A percentile compares a stretch with the other conserved stretches of the same genome.
phyloP scores from a whole-genome alignment of 1,140 invertebrate species.

The Macrostomum lignano region DNA sequence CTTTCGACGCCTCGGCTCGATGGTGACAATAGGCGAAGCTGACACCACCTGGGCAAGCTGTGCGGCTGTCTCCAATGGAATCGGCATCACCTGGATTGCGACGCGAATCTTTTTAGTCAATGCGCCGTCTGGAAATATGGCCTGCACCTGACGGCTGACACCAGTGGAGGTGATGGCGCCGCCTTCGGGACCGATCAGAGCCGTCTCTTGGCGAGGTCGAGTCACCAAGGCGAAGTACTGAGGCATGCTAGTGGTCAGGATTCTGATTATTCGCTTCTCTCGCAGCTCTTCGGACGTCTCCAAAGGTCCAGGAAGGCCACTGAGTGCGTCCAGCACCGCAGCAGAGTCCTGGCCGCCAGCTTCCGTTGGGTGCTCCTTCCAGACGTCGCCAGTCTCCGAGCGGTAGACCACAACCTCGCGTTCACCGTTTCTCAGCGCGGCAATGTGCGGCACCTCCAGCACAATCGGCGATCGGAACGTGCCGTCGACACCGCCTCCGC shows the following conservation, averaged over 20 bases:
- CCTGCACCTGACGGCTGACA: constrained; percentile 79
- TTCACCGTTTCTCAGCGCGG: constrained; percentile 64
- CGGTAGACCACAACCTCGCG: constrained; percentile 73
- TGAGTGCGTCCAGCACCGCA: constrained; percentile 49
- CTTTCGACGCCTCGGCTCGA: constrained; percentile 69
- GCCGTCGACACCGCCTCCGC: constrained; percentile 11
- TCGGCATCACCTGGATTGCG: constrained; percentile 66
- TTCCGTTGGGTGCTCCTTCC: constrained; percentile 75
- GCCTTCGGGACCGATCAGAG: constrained; percentile 77
- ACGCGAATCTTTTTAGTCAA: constrained; percentile 97
- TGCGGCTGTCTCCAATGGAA: constrained; percentile 72
- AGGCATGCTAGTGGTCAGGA: constrained; percentile 75
- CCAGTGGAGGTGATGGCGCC: constrained; percentile 82
- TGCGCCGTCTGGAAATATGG: constrained; percentile 76
- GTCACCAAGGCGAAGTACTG: constrained; percentile 86
- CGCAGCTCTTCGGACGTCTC: constrained; percentile 14
- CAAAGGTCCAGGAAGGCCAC: constrained; percentile 3
- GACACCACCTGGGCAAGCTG: constrained; percentile 70
- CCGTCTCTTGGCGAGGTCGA: constrained; percentile 69
- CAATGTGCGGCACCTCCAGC: constrained; percentile 82
- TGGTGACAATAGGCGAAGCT: constrained; percentile 79
- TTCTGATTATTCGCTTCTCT: constrained; percentile 53
- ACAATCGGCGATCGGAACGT: constrained; percentile 45
- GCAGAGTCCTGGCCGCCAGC: constrained; percentile 65
- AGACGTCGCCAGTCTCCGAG: constrained; percentile 76